These are phyloP conservation scores for Andrena camellia DNA, from an alignment of 2,888 invertebrate genomes.

Conservation along the genomic window DNA sequence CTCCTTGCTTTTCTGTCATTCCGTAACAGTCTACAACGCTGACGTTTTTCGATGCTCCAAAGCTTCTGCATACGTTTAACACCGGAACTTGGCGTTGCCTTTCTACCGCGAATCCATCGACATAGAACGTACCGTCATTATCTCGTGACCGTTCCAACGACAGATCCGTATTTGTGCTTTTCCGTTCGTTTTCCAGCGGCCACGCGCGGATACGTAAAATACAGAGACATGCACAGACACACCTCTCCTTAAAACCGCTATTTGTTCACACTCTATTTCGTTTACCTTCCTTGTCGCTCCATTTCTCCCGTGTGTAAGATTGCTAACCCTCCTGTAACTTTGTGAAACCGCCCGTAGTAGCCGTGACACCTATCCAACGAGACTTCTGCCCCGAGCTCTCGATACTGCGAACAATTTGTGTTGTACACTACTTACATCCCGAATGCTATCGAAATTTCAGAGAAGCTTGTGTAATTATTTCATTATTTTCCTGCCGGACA, in stretches of 20 bases:
- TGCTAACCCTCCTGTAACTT: constrained; percentile 15
- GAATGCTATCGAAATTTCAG: constrained; percentile 49
- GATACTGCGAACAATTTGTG: background rate
- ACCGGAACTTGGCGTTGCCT: background rate
- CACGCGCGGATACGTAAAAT: constrained; percentile 41
- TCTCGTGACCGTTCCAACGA: constrained; percentile 5
- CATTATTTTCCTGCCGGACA: too few species aligned
- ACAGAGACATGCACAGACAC: constrained; percentile 71
- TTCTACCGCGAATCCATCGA: too few species aligned
- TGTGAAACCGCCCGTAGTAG: constrained; percentile 29
- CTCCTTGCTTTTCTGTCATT: background rate
- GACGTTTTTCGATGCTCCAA: background rate
- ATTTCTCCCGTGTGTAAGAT: constrained; percentile 33
- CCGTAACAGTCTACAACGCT: background rate
- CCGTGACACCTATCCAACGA: constrained; percentile 11
- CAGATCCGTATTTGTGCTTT: too few species aligned
- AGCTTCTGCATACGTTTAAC: background rate
- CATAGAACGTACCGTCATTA: too few species aligned
- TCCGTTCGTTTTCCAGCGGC: background rate
- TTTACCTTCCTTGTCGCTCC: constrained; percentile 52
- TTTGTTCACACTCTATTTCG: constrained; percentile 63
- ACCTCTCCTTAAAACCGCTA: constrained; percentile 58
- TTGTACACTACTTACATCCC: background rate
- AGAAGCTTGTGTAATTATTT: background rate
- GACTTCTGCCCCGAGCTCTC: constrained; percentile 25